Conservation (phyloP, 1,140 invertebrate species). For the Polyergus mexicanus region DNA sequence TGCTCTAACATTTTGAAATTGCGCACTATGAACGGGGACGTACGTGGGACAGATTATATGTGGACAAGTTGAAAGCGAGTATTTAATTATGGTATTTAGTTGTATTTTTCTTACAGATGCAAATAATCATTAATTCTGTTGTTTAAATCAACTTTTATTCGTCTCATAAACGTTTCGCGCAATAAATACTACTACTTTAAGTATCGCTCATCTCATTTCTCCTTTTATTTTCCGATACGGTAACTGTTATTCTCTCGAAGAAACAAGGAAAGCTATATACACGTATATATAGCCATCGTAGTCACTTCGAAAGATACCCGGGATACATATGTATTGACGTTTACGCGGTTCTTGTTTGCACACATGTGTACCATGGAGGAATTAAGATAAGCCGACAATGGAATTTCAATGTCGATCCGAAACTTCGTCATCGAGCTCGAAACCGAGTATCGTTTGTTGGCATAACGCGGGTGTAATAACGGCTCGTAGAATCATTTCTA, state of each 20-base stretch:
- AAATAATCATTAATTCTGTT: conserved; percentile 15
- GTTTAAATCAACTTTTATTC: background rate
- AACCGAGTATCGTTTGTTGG: background rate
- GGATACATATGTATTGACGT: conserved; percentile 16
- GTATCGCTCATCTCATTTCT: background rate
- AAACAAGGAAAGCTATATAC: conserved; percentile 29
- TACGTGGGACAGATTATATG: conserved; percentile 12
- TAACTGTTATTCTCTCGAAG: conserved; percentile 53
- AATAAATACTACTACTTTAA: background rate
- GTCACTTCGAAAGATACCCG: background rate
- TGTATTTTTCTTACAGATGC: background rate
- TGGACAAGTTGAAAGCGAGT: background rate
- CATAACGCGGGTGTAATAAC: conserved; percentile 46
- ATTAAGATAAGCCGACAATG: conserved; percentile 58
- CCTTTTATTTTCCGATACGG: conserved; percentile 38
- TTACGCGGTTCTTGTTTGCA: conserved; percentile 48
- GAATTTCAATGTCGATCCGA: conserved; percentile 64
- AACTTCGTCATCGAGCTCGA: conserved; percentile 19
- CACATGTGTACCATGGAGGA: conserved; percentile 38
- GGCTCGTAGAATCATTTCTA: conserved; percentile 40
- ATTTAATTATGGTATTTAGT: background rate
- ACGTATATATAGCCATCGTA: background rate
- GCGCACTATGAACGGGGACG: background rate
- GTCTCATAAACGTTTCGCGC: background rate
- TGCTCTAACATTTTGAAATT: conserved; percentile 34